phyloP scores from a whole-genome alignment of 2,113 vertebrate species.

The Edolisoma coerulescens region DNA sequence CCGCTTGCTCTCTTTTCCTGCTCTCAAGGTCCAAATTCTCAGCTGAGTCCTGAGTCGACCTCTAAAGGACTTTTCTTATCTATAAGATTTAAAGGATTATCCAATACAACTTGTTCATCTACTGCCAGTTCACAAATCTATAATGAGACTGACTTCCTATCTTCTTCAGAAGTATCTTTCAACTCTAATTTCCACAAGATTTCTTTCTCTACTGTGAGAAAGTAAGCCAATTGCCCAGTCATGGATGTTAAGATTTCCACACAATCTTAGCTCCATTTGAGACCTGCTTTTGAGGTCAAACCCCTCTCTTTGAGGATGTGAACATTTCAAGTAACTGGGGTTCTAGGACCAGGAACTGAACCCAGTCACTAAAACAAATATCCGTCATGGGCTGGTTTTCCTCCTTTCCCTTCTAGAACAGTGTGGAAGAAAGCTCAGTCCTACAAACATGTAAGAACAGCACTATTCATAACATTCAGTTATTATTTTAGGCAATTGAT shows the following conservation, averaged over 20 bases:
- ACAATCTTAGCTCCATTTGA: not conserved
- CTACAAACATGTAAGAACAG: not conserved
- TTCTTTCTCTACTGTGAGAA: not conserved
- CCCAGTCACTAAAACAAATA: not conserved
- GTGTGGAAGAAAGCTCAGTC: not conserved
- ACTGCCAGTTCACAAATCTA: not conserved
- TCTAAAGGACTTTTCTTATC: not conserved
- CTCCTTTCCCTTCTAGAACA: not conserved
- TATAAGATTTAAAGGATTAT: not conserved
- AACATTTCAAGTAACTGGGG: not conserved
- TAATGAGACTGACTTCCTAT: not conserved
- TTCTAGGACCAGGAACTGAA: not conserved
- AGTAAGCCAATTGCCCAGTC: not conserved
- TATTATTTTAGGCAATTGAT: not conserved
- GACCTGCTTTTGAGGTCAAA: not conserved
- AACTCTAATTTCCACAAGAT: not conserved
- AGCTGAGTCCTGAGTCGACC: not conserved
- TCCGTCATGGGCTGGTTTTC: not conserved
- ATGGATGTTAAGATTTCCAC: not conserved
- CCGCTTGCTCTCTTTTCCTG: not conserved
- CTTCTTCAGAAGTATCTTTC: not conserved
- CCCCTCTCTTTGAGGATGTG: not conserved
- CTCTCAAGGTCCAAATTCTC: not conserved
- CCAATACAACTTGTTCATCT: not conserved
- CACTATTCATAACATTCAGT: not conserved